These are phyloP conservation scores for Rutpela maculata DNA, from an alignment of 2,888 invertebrate genomes.

Conservation along the genomic window DNA sequence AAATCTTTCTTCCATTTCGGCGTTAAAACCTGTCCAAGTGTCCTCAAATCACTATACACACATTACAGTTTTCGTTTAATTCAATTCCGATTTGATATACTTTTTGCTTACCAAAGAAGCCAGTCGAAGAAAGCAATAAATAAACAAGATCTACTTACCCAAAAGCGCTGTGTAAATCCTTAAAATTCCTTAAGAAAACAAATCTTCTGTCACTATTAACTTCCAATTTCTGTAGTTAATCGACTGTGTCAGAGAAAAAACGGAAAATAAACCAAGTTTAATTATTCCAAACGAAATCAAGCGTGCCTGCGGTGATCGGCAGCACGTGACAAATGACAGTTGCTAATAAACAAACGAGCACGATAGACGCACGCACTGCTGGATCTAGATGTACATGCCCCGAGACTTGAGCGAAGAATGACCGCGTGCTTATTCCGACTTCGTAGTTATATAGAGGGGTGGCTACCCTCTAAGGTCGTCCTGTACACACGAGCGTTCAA, in stretches of 20 bases:
- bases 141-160: neutral
- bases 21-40: too few relatives aligned
- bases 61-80: too few relatives aligned
- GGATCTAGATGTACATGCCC: conserved; percentile 7
- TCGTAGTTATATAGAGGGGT: conserved; percentile 38
- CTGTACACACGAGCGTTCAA: neutral
- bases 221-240: conserved; percentile 22
- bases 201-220: conserved; percentile 30
- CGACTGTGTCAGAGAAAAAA: conserved; percentile 17
- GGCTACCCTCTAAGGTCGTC: conserved; percentile 32
- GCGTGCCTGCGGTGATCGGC: conserved; percentile 29
- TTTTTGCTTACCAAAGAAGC: neutral
- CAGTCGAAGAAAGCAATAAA: neutral
- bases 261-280: conserved; percentile 23
- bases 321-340: conserved; percentile 52
- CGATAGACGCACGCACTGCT: conserved; percentile 36
- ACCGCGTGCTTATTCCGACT: neutral
- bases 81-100: neutral
- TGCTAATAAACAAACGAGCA: conserved; percentile 41
- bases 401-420: conserved; percentile 29
- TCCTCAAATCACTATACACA: too few relatives aligned
- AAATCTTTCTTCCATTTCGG: too few relatives aligned
- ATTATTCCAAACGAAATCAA: conserved; percentile 34
- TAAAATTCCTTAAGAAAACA: conserved; percentile 8
- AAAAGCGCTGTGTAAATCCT: neutral